Conservation (phyloP, 2,113 vertebrate genomes). For the Puntigrus tetrazona region DNA sequence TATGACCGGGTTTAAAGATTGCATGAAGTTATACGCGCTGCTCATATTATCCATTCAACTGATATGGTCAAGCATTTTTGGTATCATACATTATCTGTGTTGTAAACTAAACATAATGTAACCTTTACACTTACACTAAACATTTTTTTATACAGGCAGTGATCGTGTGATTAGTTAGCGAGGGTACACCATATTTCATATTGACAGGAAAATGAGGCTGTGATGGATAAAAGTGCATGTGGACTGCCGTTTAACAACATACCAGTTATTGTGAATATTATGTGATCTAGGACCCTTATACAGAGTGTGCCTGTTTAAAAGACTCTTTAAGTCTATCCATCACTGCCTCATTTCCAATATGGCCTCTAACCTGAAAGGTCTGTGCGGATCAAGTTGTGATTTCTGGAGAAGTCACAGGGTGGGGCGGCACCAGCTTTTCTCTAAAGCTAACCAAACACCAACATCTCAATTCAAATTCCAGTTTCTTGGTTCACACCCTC, state of each 20-base stretch:
- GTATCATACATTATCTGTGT: not conserved
- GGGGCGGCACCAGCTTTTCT: not conserved
- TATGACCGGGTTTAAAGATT: not conserved
- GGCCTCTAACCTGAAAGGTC: too few relatives aligned
- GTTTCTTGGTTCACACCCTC: conserved; percentile 1
- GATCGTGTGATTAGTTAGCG: not conserved
- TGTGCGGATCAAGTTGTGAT: not conserved
- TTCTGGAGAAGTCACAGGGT: not conserved
- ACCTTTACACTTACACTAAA: not conserved
- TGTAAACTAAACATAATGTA: not conserved
- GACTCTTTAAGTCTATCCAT: too few relatives aligned
- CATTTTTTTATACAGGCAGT: not conserved
- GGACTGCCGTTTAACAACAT: too few relatives aligned
- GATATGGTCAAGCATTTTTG: not conserved
- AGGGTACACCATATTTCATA: too few relatives aligned
- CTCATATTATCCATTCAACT: not conserved
- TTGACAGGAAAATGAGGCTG: too few relatives aligned
- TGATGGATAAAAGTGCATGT: too few relatives aligned
- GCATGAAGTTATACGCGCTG: not conserved
- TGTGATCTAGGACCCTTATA: too few relatives aligned
- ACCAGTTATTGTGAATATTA: too few relatives aligned
- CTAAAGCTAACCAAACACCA: not conserved
- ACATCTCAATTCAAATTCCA: conserved; percentile 1
- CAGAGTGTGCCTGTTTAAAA: too few relatives aligned
- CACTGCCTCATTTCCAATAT: too few relatives aligned